phyloP scores from a whole-genome alignment of 2,888 invertebrate species.

The Ceratothoa steindachneri region DNA sequence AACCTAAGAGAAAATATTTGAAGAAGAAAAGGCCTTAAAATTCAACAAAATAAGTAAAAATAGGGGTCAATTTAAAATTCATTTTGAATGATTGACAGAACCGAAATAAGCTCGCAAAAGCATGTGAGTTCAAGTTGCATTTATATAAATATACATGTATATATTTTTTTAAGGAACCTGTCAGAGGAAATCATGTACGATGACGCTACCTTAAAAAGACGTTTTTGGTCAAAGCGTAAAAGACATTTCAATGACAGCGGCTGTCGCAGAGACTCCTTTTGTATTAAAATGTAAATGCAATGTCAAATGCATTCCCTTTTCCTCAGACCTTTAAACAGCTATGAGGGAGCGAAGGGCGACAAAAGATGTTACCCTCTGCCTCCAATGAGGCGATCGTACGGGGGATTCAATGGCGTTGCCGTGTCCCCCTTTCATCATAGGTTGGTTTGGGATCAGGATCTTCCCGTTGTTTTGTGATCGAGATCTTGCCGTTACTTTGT shows the following conservation, averaged over 20 bases:
- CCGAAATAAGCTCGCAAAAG: slow-evolving; percentile 3
- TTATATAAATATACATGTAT: no score
- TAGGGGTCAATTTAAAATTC: background rate
- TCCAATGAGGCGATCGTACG: no score
- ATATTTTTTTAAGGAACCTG: background rate
- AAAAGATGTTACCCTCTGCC: no score
- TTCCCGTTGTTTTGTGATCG: no score
- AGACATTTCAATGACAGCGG: slow-evolving; percentile 5
- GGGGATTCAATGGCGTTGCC: no score
- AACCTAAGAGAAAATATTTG: background rate
- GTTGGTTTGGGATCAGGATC: no score
- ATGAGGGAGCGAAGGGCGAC: no score
- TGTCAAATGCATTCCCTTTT: slow-evolving; percentile 11
- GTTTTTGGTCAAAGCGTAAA: background rate
- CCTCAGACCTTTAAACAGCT: no score
- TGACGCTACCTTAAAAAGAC: background rate
- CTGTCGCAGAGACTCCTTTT: background rate
- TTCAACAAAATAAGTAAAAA: background rate
- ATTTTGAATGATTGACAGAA: slow-evolving; percentile 1
- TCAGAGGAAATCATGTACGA: background rate
- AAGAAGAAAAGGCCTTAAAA: background rate
- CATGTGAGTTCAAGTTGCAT: background rate
- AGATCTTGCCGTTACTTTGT: no score
- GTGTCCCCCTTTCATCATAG: no score
- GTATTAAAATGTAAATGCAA: slow-evolving; percentile 13